phyloP scores from a whole-genome alignment of 2,113 vertebrate species.

The Bombycilla garrulus region DNA sequence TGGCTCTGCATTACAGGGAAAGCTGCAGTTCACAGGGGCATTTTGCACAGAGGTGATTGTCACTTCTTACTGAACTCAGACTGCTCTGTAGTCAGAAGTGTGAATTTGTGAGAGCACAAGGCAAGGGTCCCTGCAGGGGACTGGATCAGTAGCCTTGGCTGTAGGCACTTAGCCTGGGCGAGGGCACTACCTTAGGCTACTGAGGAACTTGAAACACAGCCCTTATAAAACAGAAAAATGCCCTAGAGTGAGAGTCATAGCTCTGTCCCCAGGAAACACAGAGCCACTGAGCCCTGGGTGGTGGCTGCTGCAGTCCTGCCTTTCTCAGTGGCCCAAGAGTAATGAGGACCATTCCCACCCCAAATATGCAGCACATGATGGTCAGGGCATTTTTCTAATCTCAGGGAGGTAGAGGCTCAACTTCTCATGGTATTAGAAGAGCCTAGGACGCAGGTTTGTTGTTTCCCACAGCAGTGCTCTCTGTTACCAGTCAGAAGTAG shows the following conservation, averaged over 20 bases:
- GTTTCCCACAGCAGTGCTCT: background rate
- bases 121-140: background rate
- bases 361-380: background rate
- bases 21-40: background rate
- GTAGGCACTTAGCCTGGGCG: background rate
- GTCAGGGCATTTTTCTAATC: background rate
- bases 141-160: background rate
- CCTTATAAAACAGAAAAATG: background rate
- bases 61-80: background rate
- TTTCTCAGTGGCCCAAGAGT: background rate
- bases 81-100: background rate
- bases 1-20: background rate
- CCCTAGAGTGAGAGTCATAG: background rate
- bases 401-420: background rate
- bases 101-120: background rate
- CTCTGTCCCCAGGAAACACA: background rate
- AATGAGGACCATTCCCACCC: background rate
- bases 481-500: background rate
- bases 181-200: background rate
- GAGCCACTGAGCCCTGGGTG: background rate
- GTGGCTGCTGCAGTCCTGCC: background rate
- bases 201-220: background rate
- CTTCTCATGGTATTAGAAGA: background rate
- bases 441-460: rapidly evolving
- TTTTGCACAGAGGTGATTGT: background rate